Conservation (phyloP, 2,797 vertebrate species). For the Thaleichthys pacificus region DNA sequence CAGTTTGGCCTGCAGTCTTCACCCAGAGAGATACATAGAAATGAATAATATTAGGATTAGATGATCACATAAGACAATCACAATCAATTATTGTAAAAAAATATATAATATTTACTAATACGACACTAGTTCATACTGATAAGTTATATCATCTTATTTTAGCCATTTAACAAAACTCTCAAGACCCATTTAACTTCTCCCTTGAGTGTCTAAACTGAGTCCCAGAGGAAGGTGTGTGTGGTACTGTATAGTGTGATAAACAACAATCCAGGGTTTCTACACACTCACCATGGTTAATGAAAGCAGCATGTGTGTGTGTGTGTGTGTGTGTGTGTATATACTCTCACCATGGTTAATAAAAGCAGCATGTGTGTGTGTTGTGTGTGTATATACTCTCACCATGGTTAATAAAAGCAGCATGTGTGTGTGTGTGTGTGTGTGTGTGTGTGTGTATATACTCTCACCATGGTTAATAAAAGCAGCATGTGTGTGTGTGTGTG, state of each 20-base stretch:
- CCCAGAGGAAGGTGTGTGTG: not conserved
- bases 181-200: not conserved
- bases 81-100: not conserved
- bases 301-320: not conserved
- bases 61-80: not conserved
- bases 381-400: too few relatives aligned
- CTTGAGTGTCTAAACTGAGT: not conserved
- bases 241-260: too few relatives aligned
- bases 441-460: too few relatives aligned
- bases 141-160: too few relatives aligned
- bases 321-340: not conserved
- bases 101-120: not conserved
- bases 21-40: conserved; percentile 23
- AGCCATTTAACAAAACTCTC: too few relatives aligned
- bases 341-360: conserved; percentile 82
- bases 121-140: too few relatives aligned
- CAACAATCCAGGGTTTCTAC: too few relatives aligned
- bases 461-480: too few relatives aligned
- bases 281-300: too few relatives aligned
- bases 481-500: too few relatives aligned
- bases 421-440: too few relatives aligned
- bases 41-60: not conserved
- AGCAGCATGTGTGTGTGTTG: conserved; percentile 69
- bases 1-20: conserved; percentile 93
- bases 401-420: conserved; percentile 80